phyloP scores from a whole-genome alignment of 1,140 invertebrate species.

The Drosophila ercepeae region DNA sequence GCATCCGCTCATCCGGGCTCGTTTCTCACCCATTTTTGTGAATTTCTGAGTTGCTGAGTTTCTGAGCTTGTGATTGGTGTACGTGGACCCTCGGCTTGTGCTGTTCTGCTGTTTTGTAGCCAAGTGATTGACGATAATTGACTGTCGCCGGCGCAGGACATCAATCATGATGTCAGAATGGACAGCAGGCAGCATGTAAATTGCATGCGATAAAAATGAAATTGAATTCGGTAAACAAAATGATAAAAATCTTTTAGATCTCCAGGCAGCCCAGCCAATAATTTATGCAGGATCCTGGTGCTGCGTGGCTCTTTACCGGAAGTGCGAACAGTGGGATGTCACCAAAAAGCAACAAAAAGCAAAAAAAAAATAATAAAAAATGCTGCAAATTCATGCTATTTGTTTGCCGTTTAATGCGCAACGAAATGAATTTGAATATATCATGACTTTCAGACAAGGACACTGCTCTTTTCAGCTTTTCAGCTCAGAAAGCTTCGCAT shows the following conservation, averaged over 20 bases:
- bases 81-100: constrained; percentile 4
- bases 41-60: too few species aligned
- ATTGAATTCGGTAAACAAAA: constrained; percentile 79
- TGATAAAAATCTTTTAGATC: constrained; percentile 65
- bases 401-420: constrained; percentile 63
- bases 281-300: constrained; percentile 58
- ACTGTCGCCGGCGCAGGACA: constrained; percentile 73
- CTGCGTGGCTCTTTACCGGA: constrained; percentile 1
- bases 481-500: too few species aligned
- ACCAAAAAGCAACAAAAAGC: not conserved
- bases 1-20: not conserved
- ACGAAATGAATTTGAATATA: constrained; percentile 71
- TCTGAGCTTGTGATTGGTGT: not conserved
- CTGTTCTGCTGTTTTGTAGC: constrained; percentile 23
- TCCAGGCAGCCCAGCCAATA: constrained; percentile 30
- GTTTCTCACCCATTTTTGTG: not conserved
- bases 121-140: constrained; percentile 80
- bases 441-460: constrained; percentile 59
- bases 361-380: constrained; percentile 39
- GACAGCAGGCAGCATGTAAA: constrained; percentile 77
- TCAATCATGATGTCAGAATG: constrained; percentile 79
- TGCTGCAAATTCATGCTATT: constrained; percentile 64
- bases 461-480: constrained; percentile 5
- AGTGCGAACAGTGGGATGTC: constrained; percentile 18
- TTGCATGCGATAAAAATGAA: constrained; percentile 76